phyloP scores from a whole-genome alignment of 2,797 vertebrate genomes.

The Euphonia xanthogaster region DNA sequence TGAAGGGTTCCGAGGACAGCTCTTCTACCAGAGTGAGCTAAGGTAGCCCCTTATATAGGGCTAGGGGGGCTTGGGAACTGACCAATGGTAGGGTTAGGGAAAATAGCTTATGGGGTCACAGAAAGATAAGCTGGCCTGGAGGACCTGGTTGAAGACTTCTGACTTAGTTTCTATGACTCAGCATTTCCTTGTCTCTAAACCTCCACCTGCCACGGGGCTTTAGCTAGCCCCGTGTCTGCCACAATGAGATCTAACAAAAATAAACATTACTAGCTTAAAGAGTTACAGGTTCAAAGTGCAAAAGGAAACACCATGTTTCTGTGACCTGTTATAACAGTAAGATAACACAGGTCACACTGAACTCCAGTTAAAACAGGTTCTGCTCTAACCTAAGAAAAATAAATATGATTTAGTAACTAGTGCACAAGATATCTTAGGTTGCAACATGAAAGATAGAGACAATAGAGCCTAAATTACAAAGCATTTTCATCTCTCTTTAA shows the following conservation, averaged over 20 bases:
- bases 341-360: not conserved
- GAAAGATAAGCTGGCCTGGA: too few species aligned
- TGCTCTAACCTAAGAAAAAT: not conserved
- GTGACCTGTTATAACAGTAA: not conserved
- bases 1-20: too few species aligned
- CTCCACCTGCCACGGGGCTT: too few species aligned
- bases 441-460: not conserved
- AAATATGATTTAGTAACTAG: not conserved
- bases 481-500: not conserved
- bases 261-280: constrained; percentile 5
- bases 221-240: too few species aligned
- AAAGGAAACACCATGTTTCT: constrained; percentile 1
- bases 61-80: too few species aligned
- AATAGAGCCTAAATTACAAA: not conserved
- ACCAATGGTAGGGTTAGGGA: too few species aligned
- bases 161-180: too few species aligned
- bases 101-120: too few species aligned
- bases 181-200: too few species aligned
- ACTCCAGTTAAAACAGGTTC: not conserved
- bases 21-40: too few species aligned
- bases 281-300: constrained; percentile 11
- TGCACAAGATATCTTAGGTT: not conserved
- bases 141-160: too few species aligned
- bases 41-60: too few species aligned
- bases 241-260: constrained; percentile 33